Percentiles rank a stretch among this genome's conserved stretches.
These are phyloP conservation scores for Platysteira castanea DNA, from an alignment of 2,113 vertebrate genomes.

Conservation along the genomic window DNA sequence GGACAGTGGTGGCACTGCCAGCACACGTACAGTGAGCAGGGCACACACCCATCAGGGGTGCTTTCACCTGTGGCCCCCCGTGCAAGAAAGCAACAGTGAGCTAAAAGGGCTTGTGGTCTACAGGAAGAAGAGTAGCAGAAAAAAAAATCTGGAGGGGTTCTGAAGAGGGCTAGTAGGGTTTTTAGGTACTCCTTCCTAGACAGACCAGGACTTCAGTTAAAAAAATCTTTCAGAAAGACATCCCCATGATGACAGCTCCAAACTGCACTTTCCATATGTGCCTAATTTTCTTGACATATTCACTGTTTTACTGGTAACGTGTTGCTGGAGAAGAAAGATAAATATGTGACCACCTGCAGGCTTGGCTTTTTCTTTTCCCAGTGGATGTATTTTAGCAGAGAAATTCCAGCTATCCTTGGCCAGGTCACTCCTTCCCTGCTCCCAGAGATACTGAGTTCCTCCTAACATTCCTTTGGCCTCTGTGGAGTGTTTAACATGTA, in stretches of 20 bases:
- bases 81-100: background rate
- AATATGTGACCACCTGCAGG: background rate
- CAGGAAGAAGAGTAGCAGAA: background rate
- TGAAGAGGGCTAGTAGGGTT: background rate
- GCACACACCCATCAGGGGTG: background rate
- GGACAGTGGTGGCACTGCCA: background rate
- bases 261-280: background rate
- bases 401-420: background rate
- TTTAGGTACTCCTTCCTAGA: background rate
- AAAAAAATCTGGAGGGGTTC: background rate
- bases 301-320: background rate
- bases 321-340: background rate
- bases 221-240: background rate
- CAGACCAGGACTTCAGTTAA: background rate
- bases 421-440: background rate
- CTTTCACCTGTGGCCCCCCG: background rate
- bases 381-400: background rate
- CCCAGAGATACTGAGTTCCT: background rate
- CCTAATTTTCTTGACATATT: background rate
- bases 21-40: background rate
- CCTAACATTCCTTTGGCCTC: background rate
- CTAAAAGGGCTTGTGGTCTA: background rate
- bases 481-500: background rate
- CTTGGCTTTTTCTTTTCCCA: background rate
- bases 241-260: background rate